Percentiles rank a stretch among this genome's conserved stretches.
These are phyloP conservation scores for Bradypus variegatus DNA, from an alignment of 2,797 vertebrate species.

Conservation along the genomic window DNA sequence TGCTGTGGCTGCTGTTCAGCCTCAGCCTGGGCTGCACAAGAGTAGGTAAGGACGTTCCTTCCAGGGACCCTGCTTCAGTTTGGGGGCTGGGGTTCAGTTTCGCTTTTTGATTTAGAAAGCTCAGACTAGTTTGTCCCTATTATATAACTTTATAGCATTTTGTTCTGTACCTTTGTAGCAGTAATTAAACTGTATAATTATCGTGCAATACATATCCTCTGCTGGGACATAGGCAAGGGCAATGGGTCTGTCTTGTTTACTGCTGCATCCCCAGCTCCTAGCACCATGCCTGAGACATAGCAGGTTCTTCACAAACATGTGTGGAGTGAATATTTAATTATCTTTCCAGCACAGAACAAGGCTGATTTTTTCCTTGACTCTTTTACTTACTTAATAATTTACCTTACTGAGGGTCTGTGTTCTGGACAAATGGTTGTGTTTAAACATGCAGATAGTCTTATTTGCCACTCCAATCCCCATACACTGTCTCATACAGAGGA, in stretches of 20 bases:
- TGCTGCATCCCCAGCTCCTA: neutral
- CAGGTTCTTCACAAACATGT: neutral
- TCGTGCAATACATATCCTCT: neutral
- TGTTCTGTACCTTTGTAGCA: neutral
- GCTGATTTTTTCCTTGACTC: neutral
- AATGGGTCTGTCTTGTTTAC: neutral
- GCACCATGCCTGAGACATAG: neutral
- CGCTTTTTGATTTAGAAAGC: neutral
- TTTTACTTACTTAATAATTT: neutral
- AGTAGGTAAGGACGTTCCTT: constrained; percentile 50
- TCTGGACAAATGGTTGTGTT: neutral
- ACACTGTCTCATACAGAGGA: neutral
- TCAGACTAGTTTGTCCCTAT: neutral
- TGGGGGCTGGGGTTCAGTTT: neutral
- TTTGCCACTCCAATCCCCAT: neutral
- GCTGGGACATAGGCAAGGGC: neutral
- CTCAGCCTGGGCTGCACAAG: constrained; percentile 32
- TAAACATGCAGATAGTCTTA: neutral
- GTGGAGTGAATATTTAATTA: neutral
- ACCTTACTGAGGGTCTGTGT: neutral
- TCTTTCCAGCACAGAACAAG: neutral
- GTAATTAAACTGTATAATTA: neutral
- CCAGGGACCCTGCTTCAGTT: neutral
- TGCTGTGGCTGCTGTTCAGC: constrained; percentile 47
- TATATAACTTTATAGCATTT: neutral